phyloP scores from a whole-genome alignment of 2,888 invertebrate species.

The Terebella lapidaria region DNA sequence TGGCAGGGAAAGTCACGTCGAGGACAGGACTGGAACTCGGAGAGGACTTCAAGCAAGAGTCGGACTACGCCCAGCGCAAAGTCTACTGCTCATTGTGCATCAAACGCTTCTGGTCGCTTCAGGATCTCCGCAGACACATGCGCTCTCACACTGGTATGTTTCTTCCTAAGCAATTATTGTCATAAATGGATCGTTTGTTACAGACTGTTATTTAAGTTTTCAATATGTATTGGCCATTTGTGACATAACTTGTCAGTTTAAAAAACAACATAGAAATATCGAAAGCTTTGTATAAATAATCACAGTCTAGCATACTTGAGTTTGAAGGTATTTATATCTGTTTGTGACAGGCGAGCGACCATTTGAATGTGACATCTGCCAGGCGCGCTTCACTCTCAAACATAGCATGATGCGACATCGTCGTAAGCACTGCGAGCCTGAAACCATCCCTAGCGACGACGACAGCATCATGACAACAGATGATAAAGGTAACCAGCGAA shows the following conservation, averaged over 20 bases:
- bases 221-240: neutral
- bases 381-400: slow-evolving; percentile 82
- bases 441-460: neutral
- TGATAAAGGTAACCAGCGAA: neutral
- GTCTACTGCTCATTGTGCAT: slow-evolving; percentile 76
- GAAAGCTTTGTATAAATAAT: too few relatives aligned
- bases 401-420: slow-evolving; percentile 91
- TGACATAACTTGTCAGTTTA: slow-evolving; percentile 1
- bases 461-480: neutral
- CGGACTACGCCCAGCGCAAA: slow-evolving; percentile 35
- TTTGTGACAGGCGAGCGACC: slow-evolving; percentile 65
- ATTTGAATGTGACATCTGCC: slow-evolving; percentile 84
- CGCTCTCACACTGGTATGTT: slow-evolving; percentile 66
- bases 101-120: slow-evolving; percentile 90
- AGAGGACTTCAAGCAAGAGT: slow-evolving; percentile 27
- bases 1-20: slow-evolving; percentile 8
- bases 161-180: neutral
- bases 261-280: too few relatives aligned
- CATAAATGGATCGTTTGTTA: neutral
- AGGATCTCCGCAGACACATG: slow-evolving; percentile 89
- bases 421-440: slow-evolving; percentile 66
- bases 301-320: too few relatives aligned
- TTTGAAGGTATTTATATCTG: too few relatives aligned
- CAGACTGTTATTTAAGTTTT: neutral
- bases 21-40: neutral